Evolutionary conservation across 2,888 invertebrate species (phyloP), one percentile per base, ranked within the genome.

Genomic region (Acanthoscelides obtectus): DNA sequence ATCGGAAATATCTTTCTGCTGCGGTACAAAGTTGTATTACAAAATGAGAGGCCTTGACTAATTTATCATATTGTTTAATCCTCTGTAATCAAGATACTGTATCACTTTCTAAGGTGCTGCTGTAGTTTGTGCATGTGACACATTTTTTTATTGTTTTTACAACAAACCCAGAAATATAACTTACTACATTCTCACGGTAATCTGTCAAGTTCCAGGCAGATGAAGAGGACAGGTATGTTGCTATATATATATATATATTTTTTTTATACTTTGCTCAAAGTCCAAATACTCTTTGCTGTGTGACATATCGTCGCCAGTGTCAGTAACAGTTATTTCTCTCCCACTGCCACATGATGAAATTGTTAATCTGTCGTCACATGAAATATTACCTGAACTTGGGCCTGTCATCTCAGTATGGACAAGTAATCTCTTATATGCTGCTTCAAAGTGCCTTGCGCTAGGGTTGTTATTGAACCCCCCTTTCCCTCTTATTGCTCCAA

Each of bases 81-180:
- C 22, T 64, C 69, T 75, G 75, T 20, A 75, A 64, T 20, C 25
- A 22, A 0, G 73, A 75, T 12, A 19, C 17, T 70, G 68, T 66
- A 27, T 73, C 27, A 64, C 64, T 64, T 68, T 73, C 71, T 12
- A 75, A 25, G n/a, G 72, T 64, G 0, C 2, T 22, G n/a, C 68
- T 2, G 27, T 72, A 75, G 25, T 73, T 71, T 0, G 25, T 19
- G 66, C 75, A 75, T 17, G 22, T 69, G 5, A 72, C 66, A 69
- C 65, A 72, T 64, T 72, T 74, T 69, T 71, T 75, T 22, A 75
- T 25, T 17, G 64, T 22, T 73, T 66, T 73, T n/a, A 72, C 74
- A 12, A 75, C 74, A 69, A 74, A 75, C 17, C 75, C 75, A n/a
- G 74, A 27, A 45, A 71, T 70, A 67, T 75, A 75, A 20, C 67